Evolutionary conservation across 1,140 invertebrate species (phyloP), one percentile per base, ranked within the genome.

Genomic region (Bombus confusus): DNA sequence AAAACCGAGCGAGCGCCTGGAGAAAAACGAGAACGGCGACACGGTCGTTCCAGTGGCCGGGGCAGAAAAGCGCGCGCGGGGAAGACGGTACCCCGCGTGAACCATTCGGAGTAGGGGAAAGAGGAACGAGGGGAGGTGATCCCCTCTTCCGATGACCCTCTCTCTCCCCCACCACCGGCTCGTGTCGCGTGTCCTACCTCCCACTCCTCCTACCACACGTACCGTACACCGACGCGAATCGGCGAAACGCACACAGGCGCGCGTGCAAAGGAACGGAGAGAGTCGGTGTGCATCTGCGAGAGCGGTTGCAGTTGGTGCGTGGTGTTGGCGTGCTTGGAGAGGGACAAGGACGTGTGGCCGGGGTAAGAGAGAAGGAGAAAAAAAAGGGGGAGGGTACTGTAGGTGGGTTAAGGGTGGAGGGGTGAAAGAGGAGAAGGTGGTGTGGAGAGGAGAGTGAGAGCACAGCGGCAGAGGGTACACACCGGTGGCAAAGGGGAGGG

Each of bases 161-260:
- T 80, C 87, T 85, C 86, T 85, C 88, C 90, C 89, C 92, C 91
- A 91, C 91, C 76, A 78, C 13, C 18, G 18, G 25, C 52, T 69
- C 72, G 91, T 95, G 94, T 95, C 94, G 94, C 94, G 94, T 95
- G 94, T 94, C 94, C 90, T 90, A 91, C 90, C 93, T 94, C 94
- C 94, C 94, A 95, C 94, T 95, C 88, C 89, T 87, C 87, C 90
- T 91, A 83, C 88, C 87, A 71, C 72, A 79, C 75, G 72, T 85
- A 86, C 69, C 87, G 76, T 25, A 87, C 80, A 81, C 59, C 39
- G 59, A 87, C 75, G 76, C 78, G 75, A 87, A 83, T 85, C 89
- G 74, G 80, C 52, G 80, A 52, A 74, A 86, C 86, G 31, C 77
- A 74, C 80, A 85, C 86, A 85, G 41, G 62, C 25, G 34, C 69